Evolutionary conservation across 2,888 invertebrate genomes (phyloP).

Genomic region (Crematogaster levior): DNA sequence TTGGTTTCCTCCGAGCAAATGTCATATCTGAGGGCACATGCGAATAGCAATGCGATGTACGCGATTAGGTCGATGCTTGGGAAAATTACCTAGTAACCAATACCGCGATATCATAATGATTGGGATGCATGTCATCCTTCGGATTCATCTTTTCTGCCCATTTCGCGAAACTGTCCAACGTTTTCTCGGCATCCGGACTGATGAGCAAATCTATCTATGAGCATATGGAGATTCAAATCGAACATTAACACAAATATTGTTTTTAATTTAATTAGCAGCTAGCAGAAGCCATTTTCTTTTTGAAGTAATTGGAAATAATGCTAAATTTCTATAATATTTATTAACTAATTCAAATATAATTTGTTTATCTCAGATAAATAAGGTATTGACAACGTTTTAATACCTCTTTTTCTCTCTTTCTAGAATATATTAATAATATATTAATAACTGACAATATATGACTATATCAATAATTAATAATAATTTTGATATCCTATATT

Average conservation of each 20-base stretch:
- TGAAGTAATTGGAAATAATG: neutral
- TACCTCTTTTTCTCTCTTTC: neutral
- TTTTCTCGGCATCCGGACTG: conserved; percentile 87
- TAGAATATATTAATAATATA: too few species aligned
- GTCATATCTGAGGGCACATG: conserved; percentile 72
- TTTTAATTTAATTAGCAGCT: neutral
- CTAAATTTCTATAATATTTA: too few species aligned
- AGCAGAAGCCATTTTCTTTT: neutral
- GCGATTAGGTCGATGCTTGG: neutral
- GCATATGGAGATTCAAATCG: conserved; percentile 32
- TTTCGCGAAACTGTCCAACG: conserved; percentile 88
- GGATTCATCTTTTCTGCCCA: conserved; percentile 91
- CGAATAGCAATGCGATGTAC: neutral
- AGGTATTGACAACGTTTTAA: neutral
- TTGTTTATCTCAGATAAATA: too few species aligned
- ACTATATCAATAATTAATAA: too few species aligned
- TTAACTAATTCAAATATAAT: too few species aligned
- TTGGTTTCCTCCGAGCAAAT: conserved; percentile 74
- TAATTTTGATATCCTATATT: too few species aligned
- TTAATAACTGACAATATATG: too few species aligned
- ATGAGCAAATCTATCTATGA: conserved; percentile 86
- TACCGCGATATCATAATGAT: conserved; percentile 95
- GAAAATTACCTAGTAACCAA: conserved; percentile 91
- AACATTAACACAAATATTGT: neutral
- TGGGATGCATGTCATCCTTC: conserved; percentile 91